Conservation (phyloP, 2,113 vertebrate genomes). For the Eublepharis macularius region DNA sequence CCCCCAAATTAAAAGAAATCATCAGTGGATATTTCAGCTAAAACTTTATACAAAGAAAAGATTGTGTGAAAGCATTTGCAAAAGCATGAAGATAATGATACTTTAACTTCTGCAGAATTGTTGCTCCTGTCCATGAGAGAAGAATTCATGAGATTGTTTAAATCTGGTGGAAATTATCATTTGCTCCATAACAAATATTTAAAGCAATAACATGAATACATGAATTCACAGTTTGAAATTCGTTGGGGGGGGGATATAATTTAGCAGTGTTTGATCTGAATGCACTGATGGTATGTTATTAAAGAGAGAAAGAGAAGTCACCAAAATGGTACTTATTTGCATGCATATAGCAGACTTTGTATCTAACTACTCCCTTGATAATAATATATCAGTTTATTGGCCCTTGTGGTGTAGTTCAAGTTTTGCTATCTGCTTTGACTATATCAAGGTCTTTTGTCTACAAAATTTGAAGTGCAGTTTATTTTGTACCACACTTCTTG, state of each 20-base stretch:
- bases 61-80: background rate
- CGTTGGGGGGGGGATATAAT: background rate
- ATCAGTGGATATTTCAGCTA: background rate
- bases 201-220: background rate
- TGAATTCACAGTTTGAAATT: background rate
- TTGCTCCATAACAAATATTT: conserved; percentile 17
- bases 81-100: background rate
- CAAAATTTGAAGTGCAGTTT: conserved; percentile 37
- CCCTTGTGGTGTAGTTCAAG: conserved; percentile 34
- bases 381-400: conserved; percentile 33
- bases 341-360: conserved; percentile 6
- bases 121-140: background rate
- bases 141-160: conserved; percentile 6
- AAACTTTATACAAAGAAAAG: background rate
- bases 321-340: conserved; percentile 6
- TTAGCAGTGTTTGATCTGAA: background rate
- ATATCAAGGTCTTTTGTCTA: conserved; percentile 42
- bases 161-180: background rate
- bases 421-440: conserved; percentile 22
- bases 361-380: conserved; percentile 28
- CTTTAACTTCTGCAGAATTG: background rate
- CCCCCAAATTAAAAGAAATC: background rate
- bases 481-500: conserved; percentile 45
- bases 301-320: background rate
- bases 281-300: background rate